Base-by-base conservation (phyloP, 2,797 vertebrate species). In the Pampus argenteus region DNA sequence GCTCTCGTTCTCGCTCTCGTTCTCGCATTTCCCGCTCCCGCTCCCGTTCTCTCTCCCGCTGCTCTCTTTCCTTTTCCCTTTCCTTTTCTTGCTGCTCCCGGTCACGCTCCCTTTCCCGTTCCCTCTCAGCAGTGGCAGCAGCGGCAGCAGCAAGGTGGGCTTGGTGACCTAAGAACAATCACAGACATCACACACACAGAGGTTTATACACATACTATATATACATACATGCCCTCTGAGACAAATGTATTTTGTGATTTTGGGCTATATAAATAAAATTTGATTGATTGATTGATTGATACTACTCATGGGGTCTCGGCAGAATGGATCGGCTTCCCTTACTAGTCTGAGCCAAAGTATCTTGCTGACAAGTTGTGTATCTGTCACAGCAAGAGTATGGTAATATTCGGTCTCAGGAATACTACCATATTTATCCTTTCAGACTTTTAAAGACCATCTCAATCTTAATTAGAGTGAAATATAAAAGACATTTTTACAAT, bases 101-200 rank as follows among this genome's bases (percentile, higher is more conserved):
- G 87, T 89, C 95, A 40, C 81, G 93, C 89, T 90, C 94, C 31
- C 95, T 90, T 55, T 98, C 96, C 23, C 94, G 79, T 84, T 92
- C 95, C 36, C 97, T 89, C 85, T 99, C 98, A 4, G 89, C 96
- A 52, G 71, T 97, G 64, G 94, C 95, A 0, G 93, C 89, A 1
- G 84, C 92, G 11, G 94, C 92, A 61, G 95, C 95, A 44, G 95
- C 95, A 36, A 97, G 90, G 75, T 98, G 96, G 44, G 95, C 93
- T 62, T 94, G 95, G 54, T 99, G 97, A 66, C 97, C 98, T 99
- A 82, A 8, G 73, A 73, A 78, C 25, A 76, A 69, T 7, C 54
- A 88, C 69, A 79, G n/a, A 85, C 48, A 77, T 54, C 55, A 85
- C 20, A 85, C 5, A 79, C 22, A 40, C 20, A 51, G 52, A n/a